These are phyloP conservation scores for Vanessa cardui DNA, from an alignment of 2,888 invertebrate species.

Conservation along the genomic window DNA sequence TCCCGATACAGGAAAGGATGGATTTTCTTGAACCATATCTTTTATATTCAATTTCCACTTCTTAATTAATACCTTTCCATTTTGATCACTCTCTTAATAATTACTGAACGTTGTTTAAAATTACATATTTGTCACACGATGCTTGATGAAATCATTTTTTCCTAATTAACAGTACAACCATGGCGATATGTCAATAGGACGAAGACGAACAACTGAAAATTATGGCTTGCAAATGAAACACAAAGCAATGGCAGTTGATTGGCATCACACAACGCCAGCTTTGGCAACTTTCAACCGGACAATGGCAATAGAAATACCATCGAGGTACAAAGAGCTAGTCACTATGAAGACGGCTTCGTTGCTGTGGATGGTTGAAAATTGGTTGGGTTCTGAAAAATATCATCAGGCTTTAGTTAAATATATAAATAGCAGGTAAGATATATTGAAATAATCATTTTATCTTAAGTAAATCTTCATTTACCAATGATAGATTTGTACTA, in stretches of 20 bases:
- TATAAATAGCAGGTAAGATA: conserved; percentile 60
- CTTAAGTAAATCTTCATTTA: background rate
- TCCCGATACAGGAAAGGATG: too few relatives aligned
- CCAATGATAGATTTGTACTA: too few relatives aligned
- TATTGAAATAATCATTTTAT: background rate
- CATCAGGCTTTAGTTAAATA: conserved; percentile 65
- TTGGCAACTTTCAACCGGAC: conserved; percentile 62
- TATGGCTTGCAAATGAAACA: conserved; percentile 69
- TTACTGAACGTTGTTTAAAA: too few relatives aligned
- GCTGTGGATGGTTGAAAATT: conserved; percentile 77
- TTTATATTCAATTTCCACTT: too few relatives aligned
- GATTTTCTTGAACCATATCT: too few relatives aligned
- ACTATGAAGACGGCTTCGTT: conserved; percentile 73
- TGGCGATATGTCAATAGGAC: conserved; percentile 43
- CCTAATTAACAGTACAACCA: conserved; percentile 57
- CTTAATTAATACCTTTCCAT: too few relatives aligned
- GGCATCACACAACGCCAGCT: conserved; percentile 63
- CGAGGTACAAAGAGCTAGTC: conserved; percentile 62
- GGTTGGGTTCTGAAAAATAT: conserved; percentile 66
- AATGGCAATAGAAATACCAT: conserved; percentile 64
- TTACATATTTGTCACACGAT: too few relatives aligned
- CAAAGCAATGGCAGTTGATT: conserved; percentile 67
- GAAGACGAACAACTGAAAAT: conserved; percentile 49
- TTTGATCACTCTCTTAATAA: too few relatives aligned
- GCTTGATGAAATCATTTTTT: background rate